phyloP scores from a whole-genome alignment of 2,113 vertebrate species.

The Halichoeres trimaculatus region DNA sequence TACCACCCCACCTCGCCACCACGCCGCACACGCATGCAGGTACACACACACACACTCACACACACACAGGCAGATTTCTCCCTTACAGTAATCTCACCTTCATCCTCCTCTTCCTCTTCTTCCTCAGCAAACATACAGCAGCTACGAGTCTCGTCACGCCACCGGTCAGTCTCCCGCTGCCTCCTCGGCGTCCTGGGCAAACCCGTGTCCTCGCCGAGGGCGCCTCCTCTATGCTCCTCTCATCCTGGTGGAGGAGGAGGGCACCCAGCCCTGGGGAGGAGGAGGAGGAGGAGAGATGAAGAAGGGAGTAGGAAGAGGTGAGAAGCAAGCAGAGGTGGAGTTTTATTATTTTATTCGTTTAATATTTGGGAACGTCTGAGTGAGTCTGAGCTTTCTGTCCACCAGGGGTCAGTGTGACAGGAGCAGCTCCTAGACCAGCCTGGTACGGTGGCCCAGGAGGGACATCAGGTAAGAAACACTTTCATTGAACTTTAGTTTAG shows the following conservation, averaged over 20 bases:
- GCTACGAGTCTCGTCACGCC: slow-evolving; percentile 70
- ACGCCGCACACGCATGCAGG: slow-evolving; percentile 73
- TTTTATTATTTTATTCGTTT: too few species aligned
- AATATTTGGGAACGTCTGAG: too few species aligned
- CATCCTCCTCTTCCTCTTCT: not conserved
- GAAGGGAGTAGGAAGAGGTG: slow-evolving; percentile 61
- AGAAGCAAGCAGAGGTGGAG: too few species aligned
- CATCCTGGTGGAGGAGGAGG: slow-evolving; percentile 87
- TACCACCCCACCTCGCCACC: slow-evolving; percentile 87
- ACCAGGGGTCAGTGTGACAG: slow-evolving; percentile 65
- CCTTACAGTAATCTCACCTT: not conserved
- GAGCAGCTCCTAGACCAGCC: slow-evolving; percentile 57
- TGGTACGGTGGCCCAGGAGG: slow-evolving; percentile 68
- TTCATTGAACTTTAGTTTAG: too few species aligned
- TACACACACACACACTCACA: slow-evolving; percentile 42
- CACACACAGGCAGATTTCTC: not conserved
- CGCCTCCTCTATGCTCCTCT: slow-evolving; percentile 91
- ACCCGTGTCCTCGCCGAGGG: slow-evolving; percentile 82
- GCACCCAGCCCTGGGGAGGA: slow-evolving; percentile 63
- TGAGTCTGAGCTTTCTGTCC: not conserved
- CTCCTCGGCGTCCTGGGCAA: slow-evolving; percentile 87
- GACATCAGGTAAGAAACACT: slow-evolving; percentile 55
- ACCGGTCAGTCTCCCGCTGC: slow-evolving; percentile 67
- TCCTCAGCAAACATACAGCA: slow-evolving; percentile 50
- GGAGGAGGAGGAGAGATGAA: slow-evolving; percentile 43